These are phyloP conservation scores for Drosophila monieri DNA, from an alignment of 2,888 invertebrate genomes.

Conservation along the genomic window DNA sequence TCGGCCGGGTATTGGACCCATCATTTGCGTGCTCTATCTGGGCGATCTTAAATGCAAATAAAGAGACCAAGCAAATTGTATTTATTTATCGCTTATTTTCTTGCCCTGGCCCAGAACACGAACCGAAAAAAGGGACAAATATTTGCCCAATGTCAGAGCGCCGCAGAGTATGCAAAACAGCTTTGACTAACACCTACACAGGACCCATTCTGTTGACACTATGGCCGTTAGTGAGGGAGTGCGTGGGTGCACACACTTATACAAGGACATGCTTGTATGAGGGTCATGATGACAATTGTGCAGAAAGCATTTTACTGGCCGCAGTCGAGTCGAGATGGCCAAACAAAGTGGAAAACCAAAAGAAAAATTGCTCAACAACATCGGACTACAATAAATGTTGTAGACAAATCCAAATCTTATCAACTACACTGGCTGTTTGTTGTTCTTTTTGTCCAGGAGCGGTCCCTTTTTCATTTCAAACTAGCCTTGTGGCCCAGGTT, in stretches of 20 bases:
- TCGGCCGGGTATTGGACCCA: constrained; percentile 48
- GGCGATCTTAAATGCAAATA: constrained; percentile 72
- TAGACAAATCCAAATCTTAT: constrained; percentile 73
- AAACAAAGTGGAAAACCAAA: constrained; percentile 72
- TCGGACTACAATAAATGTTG: constrained; percentile 68
- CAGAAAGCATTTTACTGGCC: constrained; percentile 52
- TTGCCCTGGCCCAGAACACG: constrained; percentile 50
- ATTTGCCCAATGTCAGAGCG: constrained; percentile 66
- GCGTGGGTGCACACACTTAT: constrained; percentile 14
- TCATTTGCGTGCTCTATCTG: constrained; percentile 70
- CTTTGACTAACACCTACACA: constrained; percentile 69
- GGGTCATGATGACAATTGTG: constrained; percentile 77
- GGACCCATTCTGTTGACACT: constrained; percentile 33
- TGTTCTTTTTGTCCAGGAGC: constrained; percentile 20
- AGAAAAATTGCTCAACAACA: constrained; percentile 53
- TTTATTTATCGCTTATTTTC: constrained; percentile 79
- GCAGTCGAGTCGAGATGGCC: constrained; percentile 37
- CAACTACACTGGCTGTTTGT: constrained; percentile 57
- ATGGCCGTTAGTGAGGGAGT: constrained; percentile 8
- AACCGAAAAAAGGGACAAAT: constrained; percentile 64
- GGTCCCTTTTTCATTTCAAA: constrained; percentile 51
- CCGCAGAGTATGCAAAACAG: constrained; percentile 77
- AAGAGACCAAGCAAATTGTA: constrained; percentile 69
- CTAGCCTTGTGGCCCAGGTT: constrained; percentile 16
- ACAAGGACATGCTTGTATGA: constrained; percentile 36